Evolutionary conservation across 2,888 invertebrate species (phyloP).

Genomic region (Rhingia rostrata): DNA sequence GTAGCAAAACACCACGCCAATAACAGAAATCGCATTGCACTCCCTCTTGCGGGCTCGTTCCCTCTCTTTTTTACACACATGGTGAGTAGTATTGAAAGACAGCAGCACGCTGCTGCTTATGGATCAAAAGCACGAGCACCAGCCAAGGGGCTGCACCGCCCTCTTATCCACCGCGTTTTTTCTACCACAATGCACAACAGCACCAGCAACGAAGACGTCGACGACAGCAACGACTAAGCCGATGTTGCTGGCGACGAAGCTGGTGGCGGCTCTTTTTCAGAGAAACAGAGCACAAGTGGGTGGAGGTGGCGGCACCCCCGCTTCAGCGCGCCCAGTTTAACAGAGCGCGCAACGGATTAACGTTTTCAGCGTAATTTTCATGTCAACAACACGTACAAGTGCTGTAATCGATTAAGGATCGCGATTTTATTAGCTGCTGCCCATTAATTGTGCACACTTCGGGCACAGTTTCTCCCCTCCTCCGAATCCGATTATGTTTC

Average conservation of each 20-base stretch:
- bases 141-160: constrained; percentile 47
- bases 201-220: constrained; percentile 16
- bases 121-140: constrained; percentile 50
- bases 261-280: constrained; percentile 57
- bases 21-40: constrained; percentile 68
- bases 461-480: constrained; percentile 41
- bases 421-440: constrained; percentile 73
- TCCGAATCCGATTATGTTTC: constrained; percentile 47
- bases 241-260: constrained; percentile 14
- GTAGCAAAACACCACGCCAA: constrained; percentile 74
- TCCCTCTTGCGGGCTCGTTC: not conserved
- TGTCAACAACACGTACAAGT: constrained; percentile 74
- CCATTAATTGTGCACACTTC: constrained; percentile 73
- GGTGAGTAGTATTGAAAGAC: not conserved
- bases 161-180: constrained; percentile 27
- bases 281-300: constrained; percentile 60
- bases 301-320: constrained; percentile 60
- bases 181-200: constrained; percentile 8
- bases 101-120: constrained; percentile 30
- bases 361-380: constrained; percentile 71
- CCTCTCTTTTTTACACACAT: constrained; percentile 54
- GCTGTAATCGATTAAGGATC: constrained; percentile 74
- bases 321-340: constrained; percentile 55
- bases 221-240: constrained; percentile 31
- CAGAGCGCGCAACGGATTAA: constrained; percentile 67